phyloP scores from a whole-genome alignment of 2,888 invertebrate genomes.

The Pherbina coryleti region DNA sequence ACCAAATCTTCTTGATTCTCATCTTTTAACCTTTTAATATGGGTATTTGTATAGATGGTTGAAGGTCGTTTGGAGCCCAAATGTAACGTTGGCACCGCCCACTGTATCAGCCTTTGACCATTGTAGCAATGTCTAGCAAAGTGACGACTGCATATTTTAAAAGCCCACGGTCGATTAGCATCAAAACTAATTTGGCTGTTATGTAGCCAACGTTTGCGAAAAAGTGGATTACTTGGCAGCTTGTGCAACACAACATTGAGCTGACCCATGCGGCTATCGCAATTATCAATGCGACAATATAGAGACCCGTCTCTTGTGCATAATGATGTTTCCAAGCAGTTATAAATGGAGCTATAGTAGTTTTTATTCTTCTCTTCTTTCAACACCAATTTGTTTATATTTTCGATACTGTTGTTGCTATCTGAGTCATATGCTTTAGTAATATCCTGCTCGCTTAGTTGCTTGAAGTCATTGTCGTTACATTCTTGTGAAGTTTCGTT shows the following conservation, averaged over 20 bases:
- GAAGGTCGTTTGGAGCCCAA: conserved; percentile 44
- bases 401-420: background rate
- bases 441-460: background rate
- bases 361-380: background rate
- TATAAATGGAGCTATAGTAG: background rate
- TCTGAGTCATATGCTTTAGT: background rate
- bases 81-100: conserved; percentile 58
- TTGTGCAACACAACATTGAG: conserved; percentile 54
- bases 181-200: conserved; percentile 56
- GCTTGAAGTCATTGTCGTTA: background rate
- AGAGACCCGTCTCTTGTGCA: conserved; percentile 39
- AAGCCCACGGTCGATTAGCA: conserved; percentile 53
- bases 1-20: background rate
- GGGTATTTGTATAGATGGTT: background rate
- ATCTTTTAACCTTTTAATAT: background rate
- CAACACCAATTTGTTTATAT: background rate
- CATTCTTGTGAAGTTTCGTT: no score
- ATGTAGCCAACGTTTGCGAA: conserved; percentile 57
- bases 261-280: conserved; percentile 47
- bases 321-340: background rate
- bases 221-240: conserved; percentile 51
- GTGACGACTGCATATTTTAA: conserved; percentile 58
- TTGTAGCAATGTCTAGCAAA: conserved; percentile 54
- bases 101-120: conserved; percentile 51
- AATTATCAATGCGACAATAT: conserved; percentile 54